Evolutionary conservation across 1,140 invertebrate genomes (phyloP), one percentile per base, ranked within the genome.

Genomic region (Drosophila malerkotliana): DNA sequence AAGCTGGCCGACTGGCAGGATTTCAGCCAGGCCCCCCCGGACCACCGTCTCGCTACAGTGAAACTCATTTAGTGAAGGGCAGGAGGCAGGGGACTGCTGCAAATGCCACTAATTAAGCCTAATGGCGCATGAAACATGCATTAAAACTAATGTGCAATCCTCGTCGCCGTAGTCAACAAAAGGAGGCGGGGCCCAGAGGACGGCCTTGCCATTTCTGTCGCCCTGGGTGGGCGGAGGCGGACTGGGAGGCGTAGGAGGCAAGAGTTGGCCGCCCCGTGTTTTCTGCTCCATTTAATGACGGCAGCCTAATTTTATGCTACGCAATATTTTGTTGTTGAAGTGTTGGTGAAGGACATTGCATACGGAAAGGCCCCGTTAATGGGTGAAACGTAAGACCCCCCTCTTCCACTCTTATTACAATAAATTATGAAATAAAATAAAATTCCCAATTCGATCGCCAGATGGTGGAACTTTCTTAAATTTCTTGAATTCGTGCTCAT

Each of bases 51-150:
- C 8, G 56, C 55, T 60, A 71, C 82, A 87, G 71, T 60, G 66
- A 88, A 76, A 66, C 69, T 39, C 83, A 72, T 87, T 88, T 72
- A 37, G 3, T 37, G 34, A 37, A 37, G 34, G 34, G 34, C 67
- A 76, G 64, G 52, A 52, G 78, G 45, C 30, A 26, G 45, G 53
- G 60, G 49, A 12, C 9, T 10, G 48, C 32, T 26, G 61, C 24
- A 57, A 84, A 76, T 58, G 74, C 74, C 77, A 81, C 81, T 87
- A 87, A 87, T 87, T 87, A 87, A 88, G 82, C 82, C 83, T 87
- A 87, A 87, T 87, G 82, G 83, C 82, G 82, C 82, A 87, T 87
- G 82, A 87, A 87, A 87, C 82, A 87, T 87, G 83, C 78, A 88
- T 87, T 85, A 81, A 87, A 85, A 85, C 82, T 85, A 87, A 87